Conservation (phyloP, 2,797 vertebrate genomes). For the Rachycentron canadum region DNA sequence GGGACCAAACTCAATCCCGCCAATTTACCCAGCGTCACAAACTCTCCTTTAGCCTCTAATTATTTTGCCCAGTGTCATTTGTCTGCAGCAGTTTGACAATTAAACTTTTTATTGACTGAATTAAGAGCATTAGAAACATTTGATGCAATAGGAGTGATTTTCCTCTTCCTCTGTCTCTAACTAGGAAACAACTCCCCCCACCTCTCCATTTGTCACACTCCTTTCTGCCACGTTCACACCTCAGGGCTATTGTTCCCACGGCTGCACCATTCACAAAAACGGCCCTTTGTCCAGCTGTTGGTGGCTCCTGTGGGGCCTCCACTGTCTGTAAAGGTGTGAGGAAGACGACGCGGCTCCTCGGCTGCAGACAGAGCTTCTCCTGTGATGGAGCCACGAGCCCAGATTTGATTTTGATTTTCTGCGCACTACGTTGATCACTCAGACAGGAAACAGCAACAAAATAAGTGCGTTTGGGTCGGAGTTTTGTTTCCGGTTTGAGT, state of each 20-base stretch:
- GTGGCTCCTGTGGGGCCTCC: constrained; percentile 2
- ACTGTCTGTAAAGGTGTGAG: constrained; percentile 58
- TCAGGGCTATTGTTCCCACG: constrained; percentile 45
- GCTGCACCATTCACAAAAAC: constrained; percentile 36
- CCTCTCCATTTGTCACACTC: constrained; percentile 41
- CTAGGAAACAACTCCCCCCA: constrained; percentile 19
- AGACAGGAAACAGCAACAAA: no score
- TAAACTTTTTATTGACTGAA: not conserved
- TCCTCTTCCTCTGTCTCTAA: not conserved
- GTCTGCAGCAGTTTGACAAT: constrained; percentile 7
- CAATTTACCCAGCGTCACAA: not conserved
- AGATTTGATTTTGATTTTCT: not conserved
- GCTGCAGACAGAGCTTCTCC: not conserved
- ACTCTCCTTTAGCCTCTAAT: constrained; percentile 15
- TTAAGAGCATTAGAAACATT: not conserved
- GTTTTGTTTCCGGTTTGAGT: no score
- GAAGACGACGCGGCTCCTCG: constrained; percentile 51
- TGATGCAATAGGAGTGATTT: not conserved
- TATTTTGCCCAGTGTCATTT: not conserved
- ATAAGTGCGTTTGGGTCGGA: no score
- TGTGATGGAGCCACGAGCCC: not conserved
- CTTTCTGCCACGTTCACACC: constrained; percentile 52
- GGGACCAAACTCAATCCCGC: constrained; percentile 1
- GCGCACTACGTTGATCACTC: no score
- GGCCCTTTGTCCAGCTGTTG: constrained; percentile 40